Evolutionary conservation across 2,113 vertebrate species (phyloP), one percentile per base, ranked within the genome.

Genomic region (Phoenicopterus ruber): DNA sequence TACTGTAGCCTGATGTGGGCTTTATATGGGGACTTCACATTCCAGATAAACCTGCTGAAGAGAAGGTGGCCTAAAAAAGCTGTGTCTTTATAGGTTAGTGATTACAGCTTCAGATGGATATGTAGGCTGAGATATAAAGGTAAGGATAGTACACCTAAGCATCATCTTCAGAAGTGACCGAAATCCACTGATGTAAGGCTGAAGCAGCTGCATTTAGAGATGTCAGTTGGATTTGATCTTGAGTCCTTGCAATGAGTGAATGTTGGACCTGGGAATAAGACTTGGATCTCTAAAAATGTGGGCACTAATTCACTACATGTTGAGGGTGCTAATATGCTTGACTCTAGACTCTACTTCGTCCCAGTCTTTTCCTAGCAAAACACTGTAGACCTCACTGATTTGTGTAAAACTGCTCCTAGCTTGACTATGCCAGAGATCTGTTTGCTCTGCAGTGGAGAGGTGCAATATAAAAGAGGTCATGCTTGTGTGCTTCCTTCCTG

Each of bases 251-350:
- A 22, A 16, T 1, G 13, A 19, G 19, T 13, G n/a, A 28, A 13
- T 38, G 38, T 0, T 38, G 28, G 40, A 9, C 12, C 44, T 17
- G 21, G 52, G 11, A 26, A 3, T 50, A 58, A 46, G 46, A 52
- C n/a, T 61, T 2, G 1, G 22, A 10, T 19, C 42, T 13, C 52
- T 17, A 4, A 32, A 47, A 19, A 8, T 17, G 4, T 19, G 18
- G 7, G 31, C 4, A 1, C 26, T 21, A 7, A 32, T 25, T 32
- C 4, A 1, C 25, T 25, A 3, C 13, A 2, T 0, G 1, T 24
- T 9, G 11, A 44, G n/a, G 9, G 5, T 12, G 10, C 17, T 7
- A 3, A 2, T 8, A 31, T 6, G 15, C 24, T 58, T 6, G 0
- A 3, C 10, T 12, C 29, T 1, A 10, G 3, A 3, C 20, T 44